Percentiles rank a stretch among this genome's conserved stretches.
These are phyloP conservation scores for Larimichthys polyactis DNA, from an alignment of 2,113 vertebrate species.

Conservation along the genomic window DNA sequence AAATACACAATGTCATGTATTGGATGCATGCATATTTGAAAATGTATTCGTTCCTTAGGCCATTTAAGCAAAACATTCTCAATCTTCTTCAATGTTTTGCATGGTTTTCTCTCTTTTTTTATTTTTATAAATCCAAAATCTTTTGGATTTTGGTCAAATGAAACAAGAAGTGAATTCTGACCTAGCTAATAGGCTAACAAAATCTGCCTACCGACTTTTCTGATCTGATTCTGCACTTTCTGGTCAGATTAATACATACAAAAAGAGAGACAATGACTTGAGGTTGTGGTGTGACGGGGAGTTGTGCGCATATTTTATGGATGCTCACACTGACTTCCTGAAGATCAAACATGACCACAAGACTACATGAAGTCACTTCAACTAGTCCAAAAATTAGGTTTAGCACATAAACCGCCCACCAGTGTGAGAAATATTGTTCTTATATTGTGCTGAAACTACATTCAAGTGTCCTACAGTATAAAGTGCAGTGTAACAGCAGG, in stretches of 20 bases:
- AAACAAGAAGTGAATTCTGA: neutral
- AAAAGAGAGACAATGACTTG: neutral
- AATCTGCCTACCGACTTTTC: no score
- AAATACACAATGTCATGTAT: neutral
- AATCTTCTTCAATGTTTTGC: neutral
- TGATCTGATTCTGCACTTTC: no score
- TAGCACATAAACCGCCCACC: no score
- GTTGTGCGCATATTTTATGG: neutral
- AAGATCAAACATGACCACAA: neutral
- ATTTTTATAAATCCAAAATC: neutral
- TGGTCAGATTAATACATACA: neutral
- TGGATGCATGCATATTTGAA: neutral
- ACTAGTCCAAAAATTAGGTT: no score
- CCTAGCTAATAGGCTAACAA: no score
- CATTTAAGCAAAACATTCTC: neutral
- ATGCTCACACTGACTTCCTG: neutral
- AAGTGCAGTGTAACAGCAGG: no score
- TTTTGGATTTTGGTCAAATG: neutral
- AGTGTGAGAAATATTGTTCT: neutral
- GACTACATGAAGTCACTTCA: no score
- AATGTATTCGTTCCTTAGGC: no score
- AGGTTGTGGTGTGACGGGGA: neutral
- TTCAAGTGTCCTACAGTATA: no score
- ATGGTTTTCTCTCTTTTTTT: neutral
- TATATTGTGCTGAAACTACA: no score